These are phyloP conservation scores for Orthosia gothica DNA, from an alignment of 2,888 invertebrate genomes.

Conservation along the genomic window DNA sequence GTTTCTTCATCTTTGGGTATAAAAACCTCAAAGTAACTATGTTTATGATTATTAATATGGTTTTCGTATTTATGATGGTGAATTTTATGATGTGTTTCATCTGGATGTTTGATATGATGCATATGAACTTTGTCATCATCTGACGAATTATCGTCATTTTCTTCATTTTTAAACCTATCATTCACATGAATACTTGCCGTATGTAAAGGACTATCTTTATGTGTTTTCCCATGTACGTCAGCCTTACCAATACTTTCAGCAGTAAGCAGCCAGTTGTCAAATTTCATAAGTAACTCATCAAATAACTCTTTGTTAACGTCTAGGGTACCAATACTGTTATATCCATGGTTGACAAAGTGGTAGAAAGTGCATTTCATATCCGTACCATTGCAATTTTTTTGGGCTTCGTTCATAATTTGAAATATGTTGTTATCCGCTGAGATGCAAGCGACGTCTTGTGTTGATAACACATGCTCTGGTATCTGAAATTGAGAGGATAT, in stretches of 20 bases:
- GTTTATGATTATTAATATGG: constrained; percentile 5
- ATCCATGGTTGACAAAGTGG: constrained; percentile 21
- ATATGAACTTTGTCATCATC: not conserved
- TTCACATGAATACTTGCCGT: not conserved
- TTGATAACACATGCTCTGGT: constrained; percentile 32
- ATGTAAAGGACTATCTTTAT: not conserved
- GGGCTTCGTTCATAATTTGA: constrained; percentile 46
- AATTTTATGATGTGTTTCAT: not conserved
- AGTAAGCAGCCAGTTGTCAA: constrained; percentile 53
- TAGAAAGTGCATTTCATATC: constrained; percentile 60
- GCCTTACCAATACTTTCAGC: constrained; percentile 9
- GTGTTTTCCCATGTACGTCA: not conserved
- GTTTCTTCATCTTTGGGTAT: constrained; percentile 22
- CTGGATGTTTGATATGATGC: not conserved
- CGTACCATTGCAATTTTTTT: constrained; percentile 35
- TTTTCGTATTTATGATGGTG: constrained; percentile 7
- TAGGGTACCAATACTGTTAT: constrained; percentile 39
- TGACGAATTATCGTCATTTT: not conserved
- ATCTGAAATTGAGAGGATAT: constrained; percentile 13
- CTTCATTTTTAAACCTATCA: not conserved
- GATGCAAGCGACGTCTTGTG: constrained; percentile 35
- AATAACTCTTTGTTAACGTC: constrained; percentile 43
- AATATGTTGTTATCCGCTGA: constrained; percentile 52
- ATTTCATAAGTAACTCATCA: constrained; percentile 51
- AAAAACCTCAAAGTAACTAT: constrained; percentile 43